Percentiles rank a stretch among this genome's conserved stretches.
Conservation (phyloP, 30 jellyfish, hydroid and myxozoan genomes). For the Aurelia sp. region DNA sequence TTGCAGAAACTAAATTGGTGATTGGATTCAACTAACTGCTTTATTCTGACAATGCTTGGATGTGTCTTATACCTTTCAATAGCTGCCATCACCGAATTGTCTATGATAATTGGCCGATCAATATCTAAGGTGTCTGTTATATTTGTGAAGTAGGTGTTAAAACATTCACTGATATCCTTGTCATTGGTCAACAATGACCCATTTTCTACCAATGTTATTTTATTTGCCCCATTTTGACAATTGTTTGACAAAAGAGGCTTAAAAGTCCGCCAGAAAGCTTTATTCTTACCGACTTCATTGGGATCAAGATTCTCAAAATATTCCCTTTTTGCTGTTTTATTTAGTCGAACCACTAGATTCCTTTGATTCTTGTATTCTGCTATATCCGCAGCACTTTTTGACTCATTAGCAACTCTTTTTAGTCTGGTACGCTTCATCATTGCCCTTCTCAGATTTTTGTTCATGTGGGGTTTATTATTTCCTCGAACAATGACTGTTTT, state of each 20-base stretch:
- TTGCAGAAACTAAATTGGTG: too few relatives aligned
- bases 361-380: neutral
- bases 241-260: neutral
- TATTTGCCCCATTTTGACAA: conserved; percentile 9
- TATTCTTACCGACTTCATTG: neutral
- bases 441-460: neutral
- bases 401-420: neutral
- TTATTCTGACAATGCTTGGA: too few relatives aligned
- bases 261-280: neutral
- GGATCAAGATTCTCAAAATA: conserved; percentile 11
- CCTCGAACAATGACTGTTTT: conserved; percentile 15
- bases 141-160: too few relatives aligned
- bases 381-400: too few relatives aligned
- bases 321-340: neutral
- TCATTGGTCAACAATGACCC: too few relatives aligned
- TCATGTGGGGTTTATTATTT: conserved; percentile 14
- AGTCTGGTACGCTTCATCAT: conserved; percentile 7
- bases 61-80: too few relatives aligned
- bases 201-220: neutral
- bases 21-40: too few relatives aligned
- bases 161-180: too few relatives aligned
- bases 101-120: too few relatives aligned
- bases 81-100: too few relatives aligned
- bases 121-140: too few relatives aligned
- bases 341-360: neutral